Percentiles rank a stretch among this genome's conserved stretches.
Conservation (phyloP, 2,113 vertebrate species). For the Atrichornis clamosus region DNA sequence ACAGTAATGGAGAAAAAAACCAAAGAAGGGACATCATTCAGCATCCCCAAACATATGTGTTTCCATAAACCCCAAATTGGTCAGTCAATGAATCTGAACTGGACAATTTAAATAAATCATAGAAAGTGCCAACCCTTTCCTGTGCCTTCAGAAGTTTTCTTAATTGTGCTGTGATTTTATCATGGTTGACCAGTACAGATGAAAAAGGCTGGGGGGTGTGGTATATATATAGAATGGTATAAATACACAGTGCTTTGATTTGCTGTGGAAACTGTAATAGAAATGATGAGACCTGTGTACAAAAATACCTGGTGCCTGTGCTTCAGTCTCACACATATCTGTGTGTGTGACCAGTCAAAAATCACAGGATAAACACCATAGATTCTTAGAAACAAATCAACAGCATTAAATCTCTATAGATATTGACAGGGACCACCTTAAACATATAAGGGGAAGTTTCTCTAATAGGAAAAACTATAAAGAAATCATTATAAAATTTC, state of each 20-base stretch:
- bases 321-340: neutral
- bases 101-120: constrained; percentile 26
- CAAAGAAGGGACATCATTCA: neutral
- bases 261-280: constrained; percentile 27
- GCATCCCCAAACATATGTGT: neutral
- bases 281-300: neutral
- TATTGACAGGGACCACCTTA: neutral
- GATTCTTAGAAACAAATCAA: neutral
- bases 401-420: neutral
- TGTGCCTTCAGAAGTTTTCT: constrained; percentile 28
- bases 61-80: neutral
- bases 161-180: constrained; percentile 21
- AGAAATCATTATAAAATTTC: neutral
- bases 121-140: constrained; percentile 1
- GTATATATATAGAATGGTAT: neutral
- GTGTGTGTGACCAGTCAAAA: neutral
- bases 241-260: constrained; percentile 29
- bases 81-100: constrained; percentile 14
- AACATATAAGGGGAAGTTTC: neutral
- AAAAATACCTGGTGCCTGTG: neutral
- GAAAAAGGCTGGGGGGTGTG: neutral
- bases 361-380: neutral
- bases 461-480: neutral
- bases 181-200: neutral
- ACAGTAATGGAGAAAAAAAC: neutral